A percentile compares a stretch with the other conserved stretches of the same genome.
phyloP scores from a whole-genome alignment of 1,140 invertebrate genomes.

The Apis mellifera region DNA sequence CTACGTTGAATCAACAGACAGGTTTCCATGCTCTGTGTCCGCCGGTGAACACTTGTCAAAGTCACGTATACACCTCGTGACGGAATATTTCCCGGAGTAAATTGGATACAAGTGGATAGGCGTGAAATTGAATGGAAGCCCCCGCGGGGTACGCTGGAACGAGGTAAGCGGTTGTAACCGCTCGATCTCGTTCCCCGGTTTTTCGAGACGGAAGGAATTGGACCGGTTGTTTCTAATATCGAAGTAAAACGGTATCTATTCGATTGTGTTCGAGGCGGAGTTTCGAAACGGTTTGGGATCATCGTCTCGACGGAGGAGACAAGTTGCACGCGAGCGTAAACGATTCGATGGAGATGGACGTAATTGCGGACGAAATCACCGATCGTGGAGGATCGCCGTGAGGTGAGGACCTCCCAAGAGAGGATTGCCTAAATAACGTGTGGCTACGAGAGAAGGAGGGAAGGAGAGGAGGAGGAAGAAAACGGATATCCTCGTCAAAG shows the following conservation, averaged over 20 bases:
- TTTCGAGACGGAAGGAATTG: too few relatives aligned
- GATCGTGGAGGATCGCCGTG: not conserved
- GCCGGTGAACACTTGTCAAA: conserved; percentile 19
- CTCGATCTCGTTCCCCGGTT: too few relatives aligned
- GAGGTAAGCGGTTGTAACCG: not conserved
- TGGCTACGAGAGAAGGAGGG: conserved; percentile 35
- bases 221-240: too few relatives aligned
- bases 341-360: too few relatives aligned
- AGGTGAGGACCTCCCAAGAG: conserved; percentile 63
- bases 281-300: too few relatives aligned
- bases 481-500: conserved; percentile 70
- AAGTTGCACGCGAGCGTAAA: too few relatives aligned
- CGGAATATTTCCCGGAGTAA: conserved; percentile 21
- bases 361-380: not conserved
- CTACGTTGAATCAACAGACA: conserved; percentile 17
- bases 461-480: conserved; percentile 33
- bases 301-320: too few relatives aligned
- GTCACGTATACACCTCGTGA: conserved; percentile 6
- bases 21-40: not conserved
- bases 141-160: not conserved
- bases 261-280: too few relatives aligned
- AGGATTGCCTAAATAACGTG: conserved; percentile 53
- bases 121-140: conserved; percentile 41
- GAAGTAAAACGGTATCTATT: too few relatives aligned
- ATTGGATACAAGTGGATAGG: conserved; percentile 43